phyloP scores from a whole-genome alignment of 1,140 invertebrate species.

The Eumeta japonica region DNA sequence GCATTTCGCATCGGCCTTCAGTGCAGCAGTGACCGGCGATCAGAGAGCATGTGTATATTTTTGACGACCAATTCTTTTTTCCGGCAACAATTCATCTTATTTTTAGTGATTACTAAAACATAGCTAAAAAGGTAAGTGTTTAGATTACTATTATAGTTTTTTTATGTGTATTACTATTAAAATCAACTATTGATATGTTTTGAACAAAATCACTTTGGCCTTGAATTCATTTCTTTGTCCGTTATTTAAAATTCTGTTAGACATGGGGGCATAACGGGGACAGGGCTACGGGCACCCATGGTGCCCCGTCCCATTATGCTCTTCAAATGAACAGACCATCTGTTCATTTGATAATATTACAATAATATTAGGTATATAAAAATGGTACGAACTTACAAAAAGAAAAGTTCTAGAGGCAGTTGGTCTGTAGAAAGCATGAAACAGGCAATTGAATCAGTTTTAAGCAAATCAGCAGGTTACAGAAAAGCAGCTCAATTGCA shows the following conservation, averaged over 20 bases:
- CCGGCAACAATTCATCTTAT: too few relatives aligned
- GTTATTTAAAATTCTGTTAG: background rate
- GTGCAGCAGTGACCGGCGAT: too few relatives aligned
- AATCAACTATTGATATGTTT: constrained; percentile 1
- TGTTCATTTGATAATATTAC: background rate
- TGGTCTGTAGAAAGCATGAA: constrained; percentile 13
- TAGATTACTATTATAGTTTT: background rate
- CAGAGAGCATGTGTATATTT: background rate
- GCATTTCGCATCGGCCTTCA: too few relatives aligned
- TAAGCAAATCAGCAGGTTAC: constrained; percentile 12
- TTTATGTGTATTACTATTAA: background rate
- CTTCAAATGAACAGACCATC: too few relatives aligned
- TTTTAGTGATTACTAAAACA: constrained; percentile 2
- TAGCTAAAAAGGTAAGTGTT: constrained; percentile 2
- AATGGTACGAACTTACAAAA: constrained; percentile 16
- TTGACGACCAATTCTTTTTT: too few relatives aligned
- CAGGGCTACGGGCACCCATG: constrained; percentile 8
- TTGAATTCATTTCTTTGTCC: background rate
- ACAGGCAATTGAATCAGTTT: constrained; percentile 12
- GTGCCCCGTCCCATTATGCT: constrained; percentile 10
- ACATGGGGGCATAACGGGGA: constrained; percentile 8
- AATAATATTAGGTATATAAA: constrained; percentile 9
- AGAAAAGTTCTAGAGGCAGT: constrained; percentile 9
- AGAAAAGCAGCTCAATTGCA: constrained; percentile 14
- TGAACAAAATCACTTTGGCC: background rate